Conservation (phyloP, 2,113 vertebrate genomes). For the Gyps fulvus region DNA sequence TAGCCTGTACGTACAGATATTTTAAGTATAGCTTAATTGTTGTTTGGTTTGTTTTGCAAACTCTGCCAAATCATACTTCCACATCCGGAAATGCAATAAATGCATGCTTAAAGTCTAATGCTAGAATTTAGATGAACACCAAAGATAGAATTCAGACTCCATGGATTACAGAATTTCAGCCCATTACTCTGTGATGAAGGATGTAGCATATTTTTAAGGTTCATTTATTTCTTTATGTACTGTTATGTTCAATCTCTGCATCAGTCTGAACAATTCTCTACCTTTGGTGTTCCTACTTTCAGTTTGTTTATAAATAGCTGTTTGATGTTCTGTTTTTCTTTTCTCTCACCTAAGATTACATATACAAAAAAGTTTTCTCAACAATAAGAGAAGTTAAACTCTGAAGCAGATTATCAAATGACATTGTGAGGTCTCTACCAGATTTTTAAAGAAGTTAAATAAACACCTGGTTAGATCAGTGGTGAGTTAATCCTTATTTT, state of each 20-base stretch:
- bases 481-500: background rate
- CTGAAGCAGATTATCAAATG: background rate
- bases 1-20: background rate
- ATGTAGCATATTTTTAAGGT: conserved; percentile 3
- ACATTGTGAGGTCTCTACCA: background rate
- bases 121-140: conserved; percentile 1
- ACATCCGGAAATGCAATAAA: background rate
- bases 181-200: background rate
- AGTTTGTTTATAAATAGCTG: background rate
- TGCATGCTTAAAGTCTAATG: background rate
- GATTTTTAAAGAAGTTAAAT: background rate
- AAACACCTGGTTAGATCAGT: background rate
- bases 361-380: background rate
- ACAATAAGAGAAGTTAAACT: background rate
- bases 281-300: background rate
- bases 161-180: background rate
- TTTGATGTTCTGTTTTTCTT: background rate
- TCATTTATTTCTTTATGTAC: conserved; percentile 4
- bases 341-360: background rate
- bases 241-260: background rate
- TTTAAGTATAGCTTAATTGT: background rate
- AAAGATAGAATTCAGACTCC: background rate
- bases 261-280: background rate
- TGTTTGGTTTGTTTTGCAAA: background rate
- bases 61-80: background rate